phyloP scores from a whole-genome alignment of 2,888 invertebrate genomes.

The Iphiclides podalirius region DNA sequence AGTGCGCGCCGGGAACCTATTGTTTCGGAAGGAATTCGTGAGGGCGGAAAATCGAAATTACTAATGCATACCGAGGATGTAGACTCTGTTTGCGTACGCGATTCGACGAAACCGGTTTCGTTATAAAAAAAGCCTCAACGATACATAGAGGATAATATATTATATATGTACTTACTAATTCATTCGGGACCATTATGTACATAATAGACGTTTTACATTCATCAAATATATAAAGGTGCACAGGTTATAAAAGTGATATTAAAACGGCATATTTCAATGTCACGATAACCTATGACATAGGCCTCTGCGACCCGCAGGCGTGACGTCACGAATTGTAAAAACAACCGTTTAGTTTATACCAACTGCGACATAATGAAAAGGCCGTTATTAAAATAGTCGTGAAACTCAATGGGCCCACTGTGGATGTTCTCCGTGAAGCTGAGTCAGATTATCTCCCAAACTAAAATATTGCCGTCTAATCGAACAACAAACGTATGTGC shows the following conservation, averaged over 20 bases:
- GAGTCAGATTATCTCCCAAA: conserved; percentile 25
- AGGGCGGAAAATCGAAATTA: conserved; percentile 61
- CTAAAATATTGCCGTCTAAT: conserved; percentile 34
- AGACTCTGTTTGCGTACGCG: conserved; percentile 45
- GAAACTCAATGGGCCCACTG: conserved; percentile 3
- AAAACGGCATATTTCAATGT: conserved; percentile 10
- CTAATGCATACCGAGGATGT: conserved; percentile 52
- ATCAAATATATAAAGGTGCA: too few species aligned
- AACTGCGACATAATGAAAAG: conserved; percentile 9
- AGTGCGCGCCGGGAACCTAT: conserved; percentile 54
- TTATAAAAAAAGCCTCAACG: too few species aligned
- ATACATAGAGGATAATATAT: too few species aligned
- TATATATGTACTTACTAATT: too few species aligned
- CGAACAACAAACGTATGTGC: conserved; percentile 49
- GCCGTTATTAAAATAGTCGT: conserved; percentile 11
- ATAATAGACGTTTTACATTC: too few species aligned
- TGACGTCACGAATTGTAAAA: conserved; percentile 12
- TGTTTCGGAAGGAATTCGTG: conserved; percentile 49
- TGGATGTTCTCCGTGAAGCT: conserved; percentile 5
- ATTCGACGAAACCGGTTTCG: too few species aligned
- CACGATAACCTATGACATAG: conserved; percentile 16
- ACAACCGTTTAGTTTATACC: conserved; percentile 8
- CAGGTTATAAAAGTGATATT: background rate
- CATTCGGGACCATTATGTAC: too few species aligned
- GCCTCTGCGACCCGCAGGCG: conserved; percentile 2